phyloP scores from a whole-genome alignment of 2,888 invertebrate species.

The Apamea crenata region DNA sequence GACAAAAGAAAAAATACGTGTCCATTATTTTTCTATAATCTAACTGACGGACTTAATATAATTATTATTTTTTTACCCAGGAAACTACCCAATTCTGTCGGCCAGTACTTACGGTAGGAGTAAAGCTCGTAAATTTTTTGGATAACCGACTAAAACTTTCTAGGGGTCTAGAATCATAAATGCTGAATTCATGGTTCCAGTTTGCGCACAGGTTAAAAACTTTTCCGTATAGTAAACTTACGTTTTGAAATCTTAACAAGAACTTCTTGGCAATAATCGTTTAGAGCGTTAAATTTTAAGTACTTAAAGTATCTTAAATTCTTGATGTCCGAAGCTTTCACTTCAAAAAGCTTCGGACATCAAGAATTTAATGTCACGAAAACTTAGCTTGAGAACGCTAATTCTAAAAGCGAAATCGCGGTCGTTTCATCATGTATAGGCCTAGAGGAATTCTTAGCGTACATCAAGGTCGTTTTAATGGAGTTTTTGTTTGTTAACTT shows the following conservation, averaged over 20 bases:
- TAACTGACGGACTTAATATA: too few relatives aligned
- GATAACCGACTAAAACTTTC: too few relatives aligned
- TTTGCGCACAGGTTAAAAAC: neutral
- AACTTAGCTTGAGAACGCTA: conserved; percentile 25
- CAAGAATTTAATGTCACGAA: conserved; percentile 30
- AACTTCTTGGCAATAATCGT: conserved; percentile 25
- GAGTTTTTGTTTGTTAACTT: neutral
- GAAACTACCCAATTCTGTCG: too few relatives aligned
- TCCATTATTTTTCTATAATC: too few relatives aligned
- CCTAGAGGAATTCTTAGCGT: conserved; percentile 14
- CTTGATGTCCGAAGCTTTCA: conserved; percentile 1
- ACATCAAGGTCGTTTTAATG: conserved; percentile 14
- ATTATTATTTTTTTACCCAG: too few relatives aligned
- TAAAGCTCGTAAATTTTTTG: too few relatives aligned
- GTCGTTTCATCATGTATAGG: conserved; percentile 30
- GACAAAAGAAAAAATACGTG: too few relatives aligned
- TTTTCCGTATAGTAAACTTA: neutral
- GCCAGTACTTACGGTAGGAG: too few relatives aligned
- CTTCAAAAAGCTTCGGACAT: too few relatives aligned
- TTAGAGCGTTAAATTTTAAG: conserved; percentile 32
- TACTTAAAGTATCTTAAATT: neutral
- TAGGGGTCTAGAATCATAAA: too few relatives aligned
- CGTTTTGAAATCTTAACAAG: conserved; percentile 22
- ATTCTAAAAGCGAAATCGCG: conserved; percentile 47
- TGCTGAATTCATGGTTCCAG: too few relatives aligned